A percentile compares a stretch with the other conserved stretches of the same genome.
These are phyloP conservation scores for Propithecus deckenii DNA, from an alignment of 2,797 vertebrate genomes.

Conservation along the genomic window DNA sequence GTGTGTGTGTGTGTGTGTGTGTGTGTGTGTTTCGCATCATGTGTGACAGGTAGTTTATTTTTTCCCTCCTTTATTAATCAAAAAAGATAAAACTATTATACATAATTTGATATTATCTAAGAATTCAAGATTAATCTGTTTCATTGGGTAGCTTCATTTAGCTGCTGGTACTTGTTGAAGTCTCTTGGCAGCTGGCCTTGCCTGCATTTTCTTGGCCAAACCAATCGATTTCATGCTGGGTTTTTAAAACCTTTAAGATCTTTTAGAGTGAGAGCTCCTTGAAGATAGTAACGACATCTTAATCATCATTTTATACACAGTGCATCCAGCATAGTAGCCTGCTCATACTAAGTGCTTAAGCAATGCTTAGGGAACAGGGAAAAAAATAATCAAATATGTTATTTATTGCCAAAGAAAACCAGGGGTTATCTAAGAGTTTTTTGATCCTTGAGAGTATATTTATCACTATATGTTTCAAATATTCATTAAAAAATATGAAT, in stretches of 20 bases:
- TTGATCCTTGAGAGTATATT: neutral
- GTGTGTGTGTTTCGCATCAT: neutral
- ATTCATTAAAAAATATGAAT: neutral
- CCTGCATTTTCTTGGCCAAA: slow-evolving; percentile 56
- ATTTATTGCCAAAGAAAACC: neutral
- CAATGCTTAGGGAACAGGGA: neutral
- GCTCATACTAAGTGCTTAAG: neutral
- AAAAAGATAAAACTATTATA: neutral
- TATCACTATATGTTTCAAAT: neutral
- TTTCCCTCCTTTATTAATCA: neutral
- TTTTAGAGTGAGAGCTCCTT: slow-evolving; percentile 39
- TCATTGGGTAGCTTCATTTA: neutral
- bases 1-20: no score
- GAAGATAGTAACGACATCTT: slow-evolving; percentile 49
- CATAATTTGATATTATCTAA: neutral
- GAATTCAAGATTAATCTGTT: slow-evolving; percentile 11
- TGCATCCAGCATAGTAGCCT: neutral
- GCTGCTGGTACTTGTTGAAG: slow-evolving; percentile 16
- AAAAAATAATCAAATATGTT: neutral
- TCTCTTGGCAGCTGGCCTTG: slow-evolving; percentile 56
- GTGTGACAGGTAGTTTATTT: neutral
- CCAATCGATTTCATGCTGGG: slow-evolving; percentile 74
- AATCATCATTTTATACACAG: slow-evolving; percentile 47
- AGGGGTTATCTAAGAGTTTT: neutral
- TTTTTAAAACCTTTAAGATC: slow-evolving; percentile 59